A percentile compares a stretch with the other conserved stretches of the same genome.
These are phyloP conservation scores for Metopolophium dirhodum DNA, from an alignment of 1,140 invertebrate species.

Conservation along the genomic window DNA sequence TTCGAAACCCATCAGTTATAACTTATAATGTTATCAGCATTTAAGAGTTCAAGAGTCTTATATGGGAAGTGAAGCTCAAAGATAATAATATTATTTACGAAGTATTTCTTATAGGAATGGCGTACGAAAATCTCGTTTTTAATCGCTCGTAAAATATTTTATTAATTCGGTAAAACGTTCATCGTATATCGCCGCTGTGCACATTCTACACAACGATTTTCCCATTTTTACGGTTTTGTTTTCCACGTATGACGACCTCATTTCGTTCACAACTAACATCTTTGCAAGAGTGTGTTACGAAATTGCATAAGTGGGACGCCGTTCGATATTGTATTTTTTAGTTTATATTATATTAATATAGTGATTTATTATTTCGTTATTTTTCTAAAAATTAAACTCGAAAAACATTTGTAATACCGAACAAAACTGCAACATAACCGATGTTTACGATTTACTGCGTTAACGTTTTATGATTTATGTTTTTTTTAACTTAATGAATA, in stretches of 20 bases:
- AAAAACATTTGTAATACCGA: not conserved
- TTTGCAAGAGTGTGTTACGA: not conserved
- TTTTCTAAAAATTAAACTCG: constrained; percentile 12
- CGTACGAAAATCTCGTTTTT: not conserved
- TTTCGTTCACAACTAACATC: not conserved
- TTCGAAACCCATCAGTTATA: too few species aligned
- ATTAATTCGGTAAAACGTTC: not conserved
- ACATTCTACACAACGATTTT: not conserved
- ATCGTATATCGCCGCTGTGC: not conserved
- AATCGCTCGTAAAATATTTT: constrained; percentile 6
- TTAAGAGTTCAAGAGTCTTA: not conserved
- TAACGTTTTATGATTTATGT: not conserved
- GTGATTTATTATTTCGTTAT: constrained; percentile 34
- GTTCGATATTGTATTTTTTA: not conserved
- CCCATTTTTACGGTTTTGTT: not conserved
- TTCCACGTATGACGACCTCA: not conserved
- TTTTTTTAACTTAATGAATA: not conserved
- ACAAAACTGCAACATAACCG: not conserved
- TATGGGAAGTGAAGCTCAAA: not conserved
- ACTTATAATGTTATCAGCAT: not conserved
- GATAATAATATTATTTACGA: not conserved
- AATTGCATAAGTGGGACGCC: constrained; percentile 36
- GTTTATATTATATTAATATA: not conserved
- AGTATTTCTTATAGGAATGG: not conserved
- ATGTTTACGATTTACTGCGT: not conserved